phyloP scores from a whole-genome alignment of 2,888 invertebrate species.

The Vesta saturnalis region DNA sequence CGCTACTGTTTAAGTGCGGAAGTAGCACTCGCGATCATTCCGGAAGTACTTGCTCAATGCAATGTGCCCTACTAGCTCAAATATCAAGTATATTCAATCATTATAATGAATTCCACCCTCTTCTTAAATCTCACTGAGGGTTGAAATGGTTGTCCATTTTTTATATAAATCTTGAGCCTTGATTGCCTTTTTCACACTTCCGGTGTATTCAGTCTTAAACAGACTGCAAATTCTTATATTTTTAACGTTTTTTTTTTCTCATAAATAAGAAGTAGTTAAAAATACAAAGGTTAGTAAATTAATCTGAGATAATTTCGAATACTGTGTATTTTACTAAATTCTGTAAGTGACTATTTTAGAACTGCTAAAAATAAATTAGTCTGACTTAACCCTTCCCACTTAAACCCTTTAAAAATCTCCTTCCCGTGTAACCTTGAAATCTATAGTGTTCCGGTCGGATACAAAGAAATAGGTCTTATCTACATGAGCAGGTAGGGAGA shows the following conservation, averaged over 20 bases:
- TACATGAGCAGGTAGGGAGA: conserved; percentile 31
- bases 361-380: conserved; percentile 58
- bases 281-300: background rate
- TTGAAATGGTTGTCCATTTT: conserved; percentile 33
- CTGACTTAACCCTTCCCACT: conserved; percentile 53
- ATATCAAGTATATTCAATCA: conserved; percentile 38
- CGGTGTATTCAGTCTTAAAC: conserved; percentile 14
- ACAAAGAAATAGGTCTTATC: conserved; percentile 44
- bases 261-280: too few species aligned
- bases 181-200: conserved; percentile 38
- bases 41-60: conserved; percentile 39
- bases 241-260: conserved; percentile 3
- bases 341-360: conserved; percentile 58
- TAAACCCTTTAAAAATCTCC: conserved; percentile 47
- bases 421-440: conserved; percentile 57
- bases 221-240: too few species aligned
- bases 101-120: conserved; percentile 39
- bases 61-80: conserved; percentile 26
- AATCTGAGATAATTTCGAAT: too few species aligned
- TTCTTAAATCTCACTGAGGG: conserved; percentile 27
- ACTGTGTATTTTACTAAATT: conserved; percentile 37
- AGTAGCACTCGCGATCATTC: conserved; percentile 29
- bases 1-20: conserved; percentile 34
- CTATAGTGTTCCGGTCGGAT: conserved; percentile 58
- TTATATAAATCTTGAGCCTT: conserved; percentile 28